Conservation (phyloP, 2,888 invertebrate species). For the Drosophila siamana region DNA sequence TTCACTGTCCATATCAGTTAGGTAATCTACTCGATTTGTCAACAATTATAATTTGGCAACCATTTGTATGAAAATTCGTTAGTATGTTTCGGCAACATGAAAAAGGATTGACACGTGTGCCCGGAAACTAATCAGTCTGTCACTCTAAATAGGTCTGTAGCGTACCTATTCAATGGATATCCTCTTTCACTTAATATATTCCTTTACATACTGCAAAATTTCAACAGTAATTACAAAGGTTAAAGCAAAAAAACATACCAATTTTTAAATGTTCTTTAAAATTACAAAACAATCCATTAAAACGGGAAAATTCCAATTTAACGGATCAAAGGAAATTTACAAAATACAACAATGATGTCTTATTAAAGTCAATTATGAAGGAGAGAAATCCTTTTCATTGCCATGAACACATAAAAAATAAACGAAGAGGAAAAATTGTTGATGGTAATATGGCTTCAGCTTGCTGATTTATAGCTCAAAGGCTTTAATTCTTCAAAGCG, state of each 20-base stretch:
- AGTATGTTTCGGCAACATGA: background rate
- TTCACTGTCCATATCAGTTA: constrained; percentile 47
- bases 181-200: background rate
- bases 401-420: background rate
- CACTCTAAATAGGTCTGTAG: too few species aligned
- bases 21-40: constrained; percentile 48
- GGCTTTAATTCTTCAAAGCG: background rate
- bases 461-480: background rate
- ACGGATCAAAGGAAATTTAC: too few species aligned
- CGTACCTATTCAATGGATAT: background rate
- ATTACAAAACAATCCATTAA: too few species aligned
- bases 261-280: too few species aligned
- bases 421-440: background rate
- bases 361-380: too few species aligned
- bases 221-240: too few species aligned
- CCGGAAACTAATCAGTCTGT: background rate
- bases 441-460: too few species aligned
- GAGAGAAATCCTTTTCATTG: background rate
- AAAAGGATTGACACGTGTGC: background rate
- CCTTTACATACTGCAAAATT: too few species aligned
- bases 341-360: too few species aligned
- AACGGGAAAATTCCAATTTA: too few species aligned
- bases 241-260: too few species aligned
- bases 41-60: constrained; percentile 28
- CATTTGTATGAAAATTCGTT: constrained; percentile 6